Evolutionary conservation across 2,888 invertebrate genomes (phyloP), one percentile per base, ranked within the genome.

Genomic region (Molanna angustata): DNA sequence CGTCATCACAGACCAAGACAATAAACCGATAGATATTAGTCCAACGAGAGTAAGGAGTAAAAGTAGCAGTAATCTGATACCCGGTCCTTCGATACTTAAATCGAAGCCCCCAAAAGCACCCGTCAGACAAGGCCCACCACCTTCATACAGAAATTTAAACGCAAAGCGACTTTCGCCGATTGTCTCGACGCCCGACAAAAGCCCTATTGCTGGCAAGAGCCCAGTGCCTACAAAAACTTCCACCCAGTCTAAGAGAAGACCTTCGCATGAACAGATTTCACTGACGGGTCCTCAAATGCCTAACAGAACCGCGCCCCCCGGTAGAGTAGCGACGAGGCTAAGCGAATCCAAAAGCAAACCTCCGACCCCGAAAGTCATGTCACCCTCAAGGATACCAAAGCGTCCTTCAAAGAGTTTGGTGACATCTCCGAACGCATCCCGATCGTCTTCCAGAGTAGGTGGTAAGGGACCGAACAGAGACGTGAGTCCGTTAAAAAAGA

Each of bases 71-170:
- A 67, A 72, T 59, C 63, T 77, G 31, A 67, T 64, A 22, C 41
- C 54, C 14, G 68, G 74, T 53, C 16, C 72, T 1, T 63, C 69
- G 32, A 66, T 66, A 56, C 69, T 76, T n/a, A 73, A 68, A 64
- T 71, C 73, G 1, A 77, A 76, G 61, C 76, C 76, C 39, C 76
- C 77, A 11, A 76, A 74, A 46, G 75, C 75, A 31, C 76, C 77
- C 1, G 73, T 73, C 1, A 71, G 69, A 64, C 68, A 64, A 49
- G 76, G 76, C 0, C 77, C 77, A 13, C 77, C 77, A 1, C 76
- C 77, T 33, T 70, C 74, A 1, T 75, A 76, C 40, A 74, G 67
- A 61, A 61, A 68, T 14, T 71, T 76, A 2, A 76, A 73, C 51
- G 62, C 76, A 9, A 77, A 77, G 67, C 66, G 77, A 42, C 64